These are phyloP conservation scores for Drosophila mimetica DNA, from an alignment of 2,888 invertebrate species.

Conservation along the genomic window DNA sequence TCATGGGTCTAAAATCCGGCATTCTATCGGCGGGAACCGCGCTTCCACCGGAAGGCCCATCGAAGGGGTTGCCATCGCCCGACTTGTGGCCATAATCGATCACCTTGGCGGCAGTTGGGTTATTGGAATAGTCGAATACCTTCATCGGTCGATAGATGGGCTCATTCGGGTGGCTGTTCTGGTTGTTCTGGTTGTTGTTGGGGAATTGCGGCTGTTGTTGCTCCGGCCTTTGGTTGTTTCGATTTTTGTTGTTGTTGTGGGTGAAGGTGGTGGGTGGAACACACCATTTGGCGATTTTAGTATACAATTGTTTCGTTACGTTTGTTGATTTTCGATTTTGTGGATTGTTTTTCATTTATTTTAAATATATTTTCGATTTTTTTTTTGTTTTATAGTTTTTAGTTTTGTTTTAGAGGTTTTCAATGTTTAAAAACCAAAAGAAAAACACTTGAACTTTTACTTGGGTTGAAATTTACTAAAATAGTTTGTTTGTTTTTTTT, in stretches of 20 bases:
- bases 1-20: slow-evolving; percentile 87
- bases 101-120: slow-evolving; percentile 86
- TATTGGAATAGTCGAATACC: slow-evolving; percentile 90
- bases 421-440: slow-evolving; percentile 53
- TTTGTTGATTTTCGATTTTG: slow-evolving; percentile 12
- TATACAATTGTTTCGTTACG: slow-evolving; percentile 20
- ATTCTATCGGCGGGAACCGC: slow-evolving; percentile 1
- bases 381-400: slow-evolving; percentile 19
- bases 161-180: slow-evolving; percentile 68
- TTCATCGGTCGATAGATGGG: slow-evolving; percentile 86
- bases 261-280: slow-evolving; percentile 13
- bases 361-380: slow-evolving; percentile 26
- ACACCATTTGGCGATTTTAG: slow-evolving; percentile 16
- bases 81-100: slow-evolving; percentile 90
- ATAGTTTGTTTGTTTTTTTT: slow-evolving; percentile 10
- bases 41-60: neutral
- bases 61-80: slow-evolving; percentile 15
- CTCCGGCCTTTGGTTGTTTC: slow-evolving; percentile 24
- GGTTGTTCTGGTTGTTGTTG: slow-evolving; percentile 11
- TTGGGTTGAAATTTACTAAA: slow-evolving; percentile 34
- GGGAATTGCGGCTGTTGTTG: neutral
- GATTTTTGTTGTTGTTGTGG: slow-evolving; percentile 1
- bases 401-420: slow-evolving; percentile 21
- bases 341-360: slow-evolving; percentile 11
- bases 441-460: slow-evolving; percentile 67